Evolutionary conservation across 2,888 invertebrate species (phyloP), one percentile per base, ranked within the genome.

Genomic region (Cyaniris semiargus): DNA sequence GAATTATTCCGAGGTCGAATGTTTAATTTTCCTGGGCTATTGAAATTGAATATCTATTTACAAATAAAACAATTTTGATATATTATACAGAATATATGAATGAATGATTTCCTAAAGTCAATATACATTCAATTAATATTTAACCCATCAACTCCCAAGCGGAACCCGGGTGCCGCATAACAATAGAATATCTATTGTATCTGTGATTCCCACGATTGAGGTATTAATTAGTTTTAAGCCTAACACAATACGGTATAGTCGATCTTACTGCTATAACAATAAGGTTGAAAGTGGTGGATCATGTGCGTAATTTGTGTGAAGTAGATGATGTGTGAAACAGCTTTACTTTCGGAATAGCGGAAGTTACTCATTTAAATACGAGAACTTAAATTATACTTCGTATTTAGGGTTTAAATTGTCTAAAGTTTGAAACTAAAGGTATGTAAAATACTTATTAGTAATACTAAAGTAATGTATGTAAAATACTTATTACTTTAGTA

Each of bases 301-400:
- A 27, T 18, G 15, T 27, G 23, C 31, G 27, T 23, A 60, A 66
- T 66, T 66, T 18, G 27, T 66, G 66, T 13, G 66, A 6, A 18
- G 27, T 15, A 27, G 15, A 66, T 31, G 23, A 66, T 15, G 27
- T 27, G 66, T 27, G 66, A 60, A 23, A 58, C 5, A n/a, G 23
- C 60, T 15, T n/a, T n/a, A n/a, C n/a, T n/a, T n/a, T 60, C 13
- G 1, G 23, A 23, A 8, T 2, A 21, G 60, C 23, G 21, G 21
- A 66, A 66, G 66, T 66, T 27, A 27, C 27, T 66, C 27, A 66
- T 15, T 66, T 31, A 66, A 66, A 66, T 66, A 27, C 66, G 27
- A 27, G 15, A 27, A 66, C 66, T 66, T 66, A 15, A 31, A 66
- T 66, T 18, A 27, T 66, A 13, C 27, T 13, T 60, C 60, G 13